Conservation (phyloP, 2,113 vertebrate species). For the Lanius collurio region DNA sequence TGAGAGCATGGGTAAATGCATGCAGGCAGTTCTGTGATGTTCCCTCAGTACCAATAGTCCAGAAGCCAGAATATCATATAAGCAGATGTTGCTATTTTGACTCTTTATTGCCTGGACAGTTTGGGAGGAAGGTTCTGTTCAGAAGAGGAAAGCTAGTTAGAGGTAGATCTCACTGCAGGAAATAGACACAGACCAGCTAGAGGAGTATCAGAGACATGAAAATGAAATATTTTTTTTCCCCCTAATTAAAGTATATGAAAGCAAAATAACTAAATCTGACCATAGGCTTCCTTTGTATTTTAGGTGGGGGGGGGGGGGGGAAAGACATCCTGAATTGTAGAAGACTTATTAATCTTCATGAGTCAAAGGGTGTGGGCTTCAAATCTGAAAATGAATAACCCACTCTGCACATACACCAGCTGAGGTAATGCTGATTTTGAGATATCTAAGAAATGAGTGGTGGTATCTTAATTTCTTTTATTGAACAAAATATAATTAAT, state of each 20-base stretch:
- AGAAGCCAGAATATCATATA: not conserved
- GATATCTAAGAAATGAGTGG: not conserved
- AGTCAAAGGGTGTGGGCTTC: not conserved
- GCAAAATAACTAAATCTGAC: not conserved
- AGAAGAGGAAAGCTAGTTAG: not conserved
- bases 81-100: not conserved
- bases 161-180: not conserved
- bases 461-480: not conserved
- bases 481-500: not conserved
- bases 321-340: not conserved
- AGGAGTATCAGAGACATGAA: not conserved
- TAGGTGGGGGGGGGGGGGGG: not conserved
- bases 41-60: not conserved
- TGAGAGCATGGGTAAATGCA: not conserved
- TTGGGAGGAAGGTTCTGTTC: rapidly evolving
- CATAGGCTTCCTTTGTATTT: not conserved
- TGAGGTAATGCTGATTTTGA: not conserved
- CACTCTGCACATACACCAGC: not conserved
- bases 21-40: not conserved
- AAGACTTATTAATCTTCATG: not conserved
- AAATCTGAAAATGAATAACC: not conserved
- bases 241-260: not conserved
- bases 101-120: not conserved
- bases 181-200: not conserved
- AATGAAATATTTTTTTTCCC: not conserved